phyloP scores from a whole-genome alignment of 2,797 vertebrate genomes.

The Sebastes hubbsi region DNA sequence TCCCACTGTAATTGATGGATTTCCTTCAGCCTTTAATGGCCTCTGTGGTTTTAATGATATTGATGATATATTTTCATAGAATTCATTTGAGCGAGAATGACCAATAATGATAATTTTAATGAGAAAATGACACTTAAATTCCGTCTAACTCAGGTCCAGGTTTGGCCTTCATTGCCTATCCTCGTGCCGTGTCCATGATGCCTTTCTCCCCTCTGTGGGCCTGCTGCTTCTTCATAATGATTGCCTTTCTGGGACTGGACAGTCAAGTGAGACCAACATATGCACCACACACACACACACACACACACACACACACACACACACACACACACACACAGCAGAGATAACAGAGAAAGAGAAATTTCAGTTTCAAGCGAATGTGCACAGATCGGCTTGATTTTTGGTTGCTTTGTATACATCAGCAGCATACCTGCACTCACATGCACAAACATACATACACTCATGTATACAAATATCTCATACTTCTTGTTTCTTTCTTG shows the following conservation, averaged over 20 bases:
- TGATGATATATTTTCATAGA: background rate
- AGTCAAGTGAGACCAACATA: slow-evolving; percentile 86
- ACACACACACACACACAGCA: too few relatives aligned
- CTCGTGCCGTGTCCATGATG: slow-evolving; percentile 96
- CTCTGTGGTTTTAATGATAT: background rate
- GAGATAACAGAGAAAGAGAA: too few relatives aligned
- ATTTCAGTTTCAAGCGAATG: background rate
- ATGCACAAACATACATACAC: background rate
- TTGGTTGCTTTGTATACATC: background rate
- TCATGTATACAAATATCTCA: background rate
- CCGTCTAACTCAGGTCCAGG: slow-evolving; percentile 87
- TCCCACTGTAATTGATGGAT: background rate
- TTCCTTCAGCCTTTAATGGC: background rate
- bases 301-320: background rate
- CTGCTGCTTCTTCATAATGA: slow-evolving; percentile 97
- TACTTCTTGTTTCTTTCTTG: background rate
- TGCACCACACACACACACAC: background rate
- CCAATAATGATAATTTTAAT: background rate
- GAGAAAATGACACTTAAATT: background rate
- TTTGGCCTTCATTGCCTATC: slow-evolving; percentile 96
- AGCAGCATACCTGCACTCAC: background rate
- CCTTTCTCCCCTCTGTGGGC: slow-evolving; percentile 96
- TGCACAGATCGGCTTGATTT: background rate
- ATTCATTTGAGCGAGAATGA: background rate
- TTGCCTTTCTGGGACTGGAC: slow-evolving; percentile 94